Base-by-base conservation (phyloP, 2,113 vertebrate species). In the Ictidomys tridecemlineatus region DNA sequence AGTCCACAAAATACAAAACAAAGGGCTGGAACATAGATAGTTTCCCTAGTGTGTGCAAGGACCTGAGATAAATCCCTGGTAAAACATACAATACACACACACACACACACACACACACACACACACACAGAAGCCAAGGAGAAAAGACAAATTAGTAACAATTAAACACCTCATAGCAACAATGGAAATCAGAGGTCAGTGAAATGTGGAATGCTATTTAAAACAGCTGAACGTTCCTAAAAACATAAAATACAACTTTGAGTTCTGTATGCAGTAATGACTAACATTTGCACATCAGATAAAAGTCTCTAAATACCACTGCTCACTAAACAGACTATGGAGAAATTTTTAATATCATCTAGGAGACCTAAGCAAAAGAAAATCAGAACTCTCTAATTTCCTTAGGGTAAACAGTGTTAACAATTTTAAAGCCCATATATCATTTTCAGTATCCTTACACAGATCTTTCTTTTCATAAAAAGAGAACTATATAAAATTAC, bases 401-500 rank as follows among this genome's bases (percentile, higher is more conserved):
- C 26, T 80, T 76, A 84, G 14, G 30, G 42, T 67, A 89, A 89
- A 7, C 34, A 85, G 11, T 74, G 26, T 84, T 69, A 97, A 91
- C 69, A 80, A 48, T 85, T 63, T 79, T 78, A 89, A 92, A 92
- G 37, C 61, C 1, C 74, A 92, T 3, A 74, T 69, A 91, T 67
- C 77, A 91, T 84, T 84, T 84, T 77, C 30, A 91, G 24, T 70
- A 24, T 88, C 92, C 73, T 85, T 26, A 95, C 32, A 85, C 20
- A 85, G 12, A 67, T 39, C 51, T 83, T 69, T 65, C 78, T 56
- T 93, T 93, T 85, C 73, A 91, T 80, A 63, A 94, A 90, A 85
- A 83, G 5, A 92, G 28, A 94, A 89, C 76, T 90, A 78, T 51
- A 72, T 87, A 91, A 78, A 5, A 51, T 42, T 83, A 78, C 20